A percentile compares a stretch with the other conserved stretches of the same genome.
These are phyloP conservation scores for Drosophila greeni DNA, from an alignment of 2,888 invertebrate species.

Conservation along the genomic window DNA sequence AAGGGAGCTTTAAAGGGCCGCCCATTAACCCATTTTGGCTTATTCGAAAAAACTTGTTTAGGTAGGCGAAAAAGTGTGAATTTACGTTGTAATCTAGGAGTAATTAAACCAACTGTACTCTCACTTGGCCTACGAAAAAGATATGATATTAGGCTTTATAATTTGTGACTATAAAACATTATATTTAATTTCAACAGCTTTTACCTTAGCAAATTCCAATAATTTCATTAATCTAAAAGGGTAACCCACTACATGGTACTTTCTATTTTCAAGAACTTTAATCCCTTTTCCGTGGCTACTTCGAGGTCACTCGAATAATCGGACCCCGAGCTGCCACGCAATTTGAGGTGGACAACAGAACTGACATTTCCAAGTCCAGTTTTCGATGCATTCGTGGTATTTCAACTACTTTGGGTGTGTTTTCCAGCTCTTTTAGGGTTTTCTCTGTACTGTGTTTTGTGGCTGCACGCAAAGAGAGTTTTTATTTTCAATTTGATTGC, in stretches of 20 bases:
- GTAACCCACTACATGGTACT: not conserved
- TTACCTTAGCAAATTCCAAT: not conserved
- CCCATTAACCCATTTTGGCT: constrained; percentile 28
- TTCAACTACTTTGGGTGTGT: constrained; percentile 9
- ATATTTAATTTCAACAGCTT: not conserved
- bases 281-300: constrained; percentile 1
- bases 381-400: not conserved
- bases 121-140: not conserved
- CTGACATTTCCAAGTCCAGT: constrained; percentile 11
- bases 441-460: not conserved
- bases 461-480: constrained; percentile 40
- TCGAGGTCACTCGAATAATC: constrained; percentile 46
- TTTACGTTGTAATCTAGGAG: not conserved
- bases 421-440: not conserved
- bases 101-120: not conserved
- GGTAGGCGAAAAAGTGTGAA: not conserved
- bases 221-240: not conserved
- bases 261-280: not conserved
- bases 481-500: constrained; percentile 43
- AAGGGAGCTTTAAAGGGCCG: constrained; percentile 12
- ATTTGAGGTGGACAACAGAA: constrained; percentile 15
- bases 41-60: not conserved
- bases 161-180: not conserved
- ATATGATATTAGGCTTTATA: not conserved
- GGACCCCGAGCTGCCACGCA: constrained; percentile 12